phyloP scores from a whole-genome alignment of 2,888 invertebrate genomes.

The Eretmocerus hayati region DNA sequence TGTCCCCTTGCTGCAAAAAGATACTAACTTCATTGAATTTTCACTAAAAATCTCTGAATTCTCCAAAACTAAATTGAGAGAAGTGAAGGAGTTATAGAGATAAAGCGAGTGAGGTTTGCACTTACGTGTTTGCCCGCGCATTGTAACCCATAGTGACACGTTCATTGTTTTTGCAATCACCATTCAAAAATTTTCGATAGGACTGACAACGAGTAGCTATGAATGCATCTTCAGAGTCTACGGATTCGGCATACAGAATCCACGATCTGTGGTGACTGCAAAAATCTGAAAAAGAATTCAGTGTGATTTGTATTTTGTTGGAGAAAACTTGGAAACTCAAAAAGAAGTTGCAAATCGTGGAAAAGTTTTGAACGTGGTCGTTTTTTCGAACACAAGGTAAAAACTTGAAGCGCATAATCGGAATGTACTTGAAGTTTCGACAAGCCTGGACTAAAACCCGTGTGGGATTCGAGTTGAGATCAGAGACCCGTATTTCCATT shows the following conservation, averaged over 20 bases:
- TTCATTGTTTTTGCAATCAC: slow-evolving; percentile 13
- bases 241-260: slow-evolving; percentile 49
- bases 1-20: slow-evolving; percentile 26
- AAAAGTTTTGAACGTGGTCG: too few species aligned
- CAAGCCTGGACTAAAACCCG: too few species aligned
- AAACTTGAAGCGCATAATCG: too few species aligned
- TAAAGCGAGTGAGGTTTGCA: slow-evolving; percentile 7
- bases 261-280: slow-evolving; percentile 53
- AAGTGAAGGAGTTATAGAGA: too few species aligned
- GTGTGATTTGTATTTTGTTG: neutral
- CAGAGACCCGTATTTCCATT: too few species aligned
- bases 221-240: slow-evolving; percentile 41
- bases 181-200: slow-evolving; percentile 3
- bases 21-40: neutral
- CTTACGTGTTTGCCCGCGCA: slow-evolving; percentile 33
- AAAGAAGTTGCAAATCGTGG: neutral
- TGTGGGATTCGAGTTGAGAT: too few species aligned
- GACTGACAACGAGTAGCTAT: slow-evolving; percentile 31
- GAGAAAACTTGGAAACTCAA: too few species aligned
- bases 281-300: slow-evolving; percentile 42
- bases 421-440: too few species aligned
- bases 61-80: too few species aligned
- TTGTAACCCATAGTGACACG: slow-evolving; percentile 30
- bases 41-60: neutral
- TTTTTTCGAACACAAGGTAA: too few species aligned